phyloP scores from a whole-genome alignment of 2,797 vertebrate species.

The Hydrophis major region DNA sequence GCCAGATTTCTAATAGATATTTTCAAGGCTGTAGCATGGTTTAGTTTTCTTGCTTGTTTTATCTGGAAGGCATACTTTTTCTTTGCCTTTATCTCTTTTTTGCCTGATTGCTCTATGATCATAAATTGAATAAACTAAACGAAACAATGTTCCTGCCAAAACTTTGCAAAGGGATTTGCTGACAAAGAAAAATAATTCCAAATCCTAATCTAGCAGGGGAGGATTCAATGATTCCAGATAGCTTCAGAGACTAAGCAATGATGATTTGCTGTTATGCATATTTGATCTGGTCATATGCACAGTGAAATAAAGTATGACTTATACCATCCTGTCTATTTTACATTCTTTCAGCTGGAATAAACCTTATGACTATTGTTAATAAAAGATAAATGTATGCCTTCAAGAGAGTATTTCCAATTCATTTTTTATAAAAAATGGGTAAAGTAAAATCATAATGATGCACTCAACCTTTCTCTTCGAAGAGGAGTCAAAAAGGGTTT shows the following conservation, averaged over 20 bases:
- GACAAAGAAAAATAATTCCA: not conserved
- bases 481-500: slow-evolving; percentile 52
- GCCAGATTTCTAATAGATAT: not conserved
- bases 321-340: not conserved
- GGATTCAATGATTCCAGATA: not conserved
- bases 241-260: not conserved
- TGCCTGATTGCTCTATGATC: not conserved
- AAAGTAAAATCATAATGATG: slow-evolving; percentile 11
- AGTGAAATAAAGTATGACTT: not conserved
- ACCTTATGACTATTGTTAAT: not conserved
- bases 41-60: not conserved
- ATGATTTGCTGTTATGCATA: not conserved
- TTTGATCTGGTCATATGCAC: not conserved
- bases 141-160: not conserved
- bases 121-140: not conserved
- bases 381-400: not conserved
- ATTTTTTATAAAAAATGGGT: slow-evolving; percentile 37
- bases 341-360: not conserved
- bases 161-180: not conserved
- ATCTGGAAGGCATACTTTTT: not conserved
- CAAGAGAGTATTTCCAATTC: slow-evolving; percentile 22
- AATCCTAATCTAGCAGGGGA: not conserved
- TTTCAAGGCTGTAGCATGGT: not conserved
- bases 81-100: not conserved
- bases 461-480: slow-evolving; percentile 3